These are phyloP conservation scores for Pammene fasciana DNA, from an alignment of 2,888 invertebrate genomes.

Conservation along the genomic window DNA sequence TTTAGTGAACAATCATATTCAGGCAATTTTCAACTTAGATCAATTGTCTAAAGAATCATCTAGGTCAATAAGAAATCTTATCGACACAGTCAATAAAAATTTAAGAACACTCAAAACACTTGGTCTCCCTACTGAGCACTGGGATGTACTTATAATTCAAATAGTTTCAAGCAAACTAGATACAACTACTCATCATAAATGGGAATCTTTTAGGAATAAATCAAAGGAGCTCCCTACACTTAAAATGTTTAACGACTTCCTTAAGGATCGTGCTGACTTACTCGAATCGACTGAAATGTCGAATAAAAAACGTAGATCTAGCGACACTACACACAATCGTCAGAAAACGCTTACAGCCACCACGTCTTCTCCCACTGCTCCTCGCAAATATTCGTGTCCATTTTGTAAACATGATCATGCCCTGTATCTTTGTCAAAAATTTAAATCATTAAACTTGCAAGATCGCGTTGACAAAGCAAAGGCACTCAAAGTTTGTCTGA, in stretches of 20 bases:
- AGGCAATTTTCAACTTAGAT: neutral
- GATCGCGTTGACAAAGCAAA: slow-evolving; percentile 1
- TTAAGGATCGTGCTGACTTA: neutral
- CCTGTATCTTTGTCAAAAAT: neutral
- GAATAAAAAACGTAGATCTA: neutral
- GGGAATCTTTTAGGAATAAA: neutral
- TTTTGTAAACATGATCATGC: neutral
- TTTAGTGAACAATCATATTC: neutral
- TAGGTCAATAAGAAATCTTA: slow-evolving; percentile 1
- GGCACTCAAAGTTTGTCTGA: slow-evolving; percentile 4
- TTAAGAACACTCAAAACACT: slow-evolving; percentile 4
- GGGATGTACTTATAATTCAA: neutral
- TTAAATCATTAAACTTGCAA: neutral
- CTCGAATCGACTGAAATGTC: neutral
- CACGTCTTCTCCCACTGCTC: neutral
- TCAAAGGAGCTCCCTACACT: neutral
- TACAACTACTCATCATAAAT: neutral
- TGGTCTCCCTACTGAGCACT: neutral
- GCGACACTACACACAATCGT: neutral
- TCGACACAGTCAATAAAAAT: neutral
- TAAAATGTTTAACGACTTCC: slow-evolving; percentile 4
- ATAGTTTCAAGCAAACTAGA: neutral
- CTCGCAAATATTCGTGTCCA: neutral
- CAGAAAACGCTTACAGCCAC: neutral
- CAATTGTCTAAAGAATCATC: neutral